Percentiles rank a stretch among this genome's conserved stretches.
phyloP scores from a whole-genome alignment of 2,113 vertebrate genomes.

The Ageneiosus marmoratus region DNA sequence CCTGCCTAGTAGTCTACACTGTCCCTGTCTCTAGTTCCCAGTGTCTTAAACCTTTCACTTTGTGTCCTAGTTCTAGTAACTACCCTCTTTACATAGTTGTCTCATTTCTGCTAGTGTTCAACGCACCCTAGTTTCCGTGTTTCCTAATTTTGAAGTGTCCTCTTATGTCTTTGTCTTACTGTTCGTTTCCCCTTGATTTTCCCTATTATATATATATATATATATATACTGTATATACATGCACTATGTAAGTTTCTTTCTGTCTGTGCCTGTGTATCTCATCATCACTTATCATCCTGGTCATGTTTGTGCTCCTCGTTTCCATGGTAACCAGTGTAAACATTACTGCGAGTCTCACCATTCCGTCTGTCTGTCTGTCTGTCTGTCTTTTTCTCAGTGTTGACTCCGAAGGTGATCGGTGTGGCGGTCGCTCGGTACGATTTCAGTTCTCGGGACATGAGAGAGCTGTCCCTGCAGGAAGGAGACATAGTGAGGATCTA shows the following conservation, averaged over 20 bases:
- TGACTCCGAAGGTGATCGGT: conserved; percentile 89
- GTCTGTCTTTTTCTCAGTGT: conserved; percentile 70
- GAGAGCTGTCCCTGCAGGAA: conserved; percentile 89
- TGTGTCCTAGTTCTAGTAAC: neutral
- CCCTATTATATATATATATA: neutral
- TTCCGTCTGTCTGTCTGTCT: conserved; percentile 20
- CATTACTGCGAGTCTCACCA: neutral
- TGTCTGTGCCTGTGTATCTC: neutral
- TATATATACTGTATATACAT: neutral
- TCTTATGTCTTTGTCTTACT: neutral
- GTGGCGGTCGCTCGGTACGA: conserved; percentile 94
- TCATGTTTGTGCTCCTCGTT: neutral
- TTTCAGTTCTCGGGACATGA: conserved; percentile 92
- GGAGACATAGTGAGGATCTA: conserved; percentile 96
- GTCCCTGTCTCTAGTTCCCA: neutral
- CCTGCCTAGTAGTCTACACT: neutral
- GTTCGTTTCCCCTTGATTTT: neutral
- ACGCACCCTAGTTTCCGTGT: neutral
- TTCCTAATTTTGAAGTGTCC: neutral
- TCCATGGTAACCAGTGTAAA: neutral
- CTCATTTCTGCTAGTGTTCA: neutral
- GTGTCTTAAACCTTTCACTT: neutral
- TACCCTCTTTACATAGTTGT: neutral
- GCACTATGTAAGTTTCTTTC: neutral
- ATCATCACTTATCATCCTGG: neutral